Evolutionary conservation across 2,888 invertebrate genomes (phyloP), one percentile per base, ranked within the genome.

Genomic region (Protophormia terraenovae): DNA sequence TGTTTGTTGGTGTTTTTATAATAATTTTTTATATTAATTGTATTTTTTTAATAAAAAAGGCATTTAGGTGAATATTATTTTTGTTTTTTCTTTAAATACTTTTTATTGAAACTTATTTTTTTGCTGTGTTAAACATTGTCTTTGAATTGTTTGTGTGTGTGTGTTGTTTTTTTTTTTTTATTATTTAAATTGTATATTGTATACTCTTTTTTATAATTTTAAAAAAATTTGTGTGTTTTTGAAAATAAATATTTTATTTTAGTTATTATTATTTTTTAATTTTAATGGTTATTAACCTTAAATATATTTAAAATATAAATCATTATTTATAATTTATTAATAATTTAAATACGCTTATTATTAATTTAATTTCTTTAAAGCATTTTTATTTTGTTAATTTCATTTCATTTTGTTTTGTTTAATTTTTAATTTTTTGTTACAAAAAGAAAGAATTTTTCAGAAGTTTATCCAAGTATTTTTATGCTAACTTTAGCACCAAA

Each of bases 11-110:
- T 79, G 58, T 84, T 81, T 60, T 35, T 76, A 29, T 76, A 22
- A 22, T 38, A 29, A 53, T 66, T 62, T 50, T 78, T 66, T 29
- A 19, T 16, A n/a, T 27, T 41, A 27, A 72, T 16, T 72, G 14
- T 50, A n/a, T n/a, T n/a, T 75, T 62, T 53, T 76, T 79, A 47
- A 80, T 79, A 76, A 84, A 84, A 84, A 84, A 84, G 84, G 84
- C 84, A 80, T 62, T 84, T 72, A 77, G 84, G 84, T 84, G 84
- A 84, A 73, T 77, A 84, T 69, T 75, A 60, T 64, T 41, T 38
- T 78, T 38, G 7, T 64, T 62, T 73, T 64, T 16, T 6, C 24
- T 47, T 69, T 32, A 32, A 55, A 50, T 45, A 50, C 16, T 10
- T 78, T 62, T 50, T 64, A n/a, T n/a, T 71, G 38, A 64, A 72